These are phyloP conservation scores for Linyphia triangularis DNA, from an alignment of 2,888 invertebrate genomes.

Conservation along the genomic window DNA sequence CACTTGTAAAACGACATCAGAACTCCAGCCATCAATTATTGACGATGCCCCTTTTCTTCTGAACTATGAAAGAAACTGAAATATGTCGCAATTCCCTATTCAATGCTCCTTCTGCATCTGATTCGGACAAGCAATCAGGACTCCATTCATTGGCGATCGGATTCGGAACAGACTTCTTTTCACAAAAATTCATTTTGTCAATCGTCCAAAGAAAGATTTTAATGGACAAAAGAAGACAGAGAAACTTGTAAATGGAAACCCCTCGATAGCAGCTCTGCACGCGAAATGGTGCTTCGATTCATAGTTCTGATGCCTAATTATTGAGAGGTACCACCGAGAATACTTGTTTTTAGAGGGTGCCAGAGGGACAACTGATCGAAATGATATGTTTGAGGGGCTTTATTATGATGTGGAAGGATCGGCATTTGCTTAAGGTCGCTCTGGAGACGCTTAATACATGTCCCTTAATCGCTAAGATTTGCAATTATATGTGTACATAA, in stretches of 20 bases:
- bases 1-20: conserved; percentile 26
- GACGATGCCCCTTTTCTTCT: background rate
- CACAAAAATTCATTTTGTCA: background rate
- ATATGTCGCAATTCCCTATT: background rate
- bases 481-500: background rate
- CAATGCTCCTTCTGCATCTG: background rate
- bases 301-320: background rate
- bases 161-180: background rate
- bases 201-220: background rate
- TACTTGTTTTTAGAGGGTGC: too few species aligned
- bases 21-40: background rate
- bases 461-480: background rate
- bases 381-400: background rate
- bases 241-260: too few species aligned
- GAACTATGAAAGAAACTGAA: background rate
- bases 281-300: background rate
- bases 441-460: background rate
- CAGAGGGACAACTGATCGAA: background rate
- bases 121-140: background rate
- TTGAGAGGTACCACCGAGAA: background rate
- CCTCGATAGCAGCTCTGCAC: background rate
- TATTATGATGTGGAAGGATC: background rate
- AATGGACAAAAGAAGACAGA: background rate
- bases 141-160: too few species aligned
- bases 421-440: background rate